These are phyloP conservation scores for Odobenus rosmarus DNA, from an alignment of 2,113 vertebrate species.

Conservation along the genomic window DNA sequence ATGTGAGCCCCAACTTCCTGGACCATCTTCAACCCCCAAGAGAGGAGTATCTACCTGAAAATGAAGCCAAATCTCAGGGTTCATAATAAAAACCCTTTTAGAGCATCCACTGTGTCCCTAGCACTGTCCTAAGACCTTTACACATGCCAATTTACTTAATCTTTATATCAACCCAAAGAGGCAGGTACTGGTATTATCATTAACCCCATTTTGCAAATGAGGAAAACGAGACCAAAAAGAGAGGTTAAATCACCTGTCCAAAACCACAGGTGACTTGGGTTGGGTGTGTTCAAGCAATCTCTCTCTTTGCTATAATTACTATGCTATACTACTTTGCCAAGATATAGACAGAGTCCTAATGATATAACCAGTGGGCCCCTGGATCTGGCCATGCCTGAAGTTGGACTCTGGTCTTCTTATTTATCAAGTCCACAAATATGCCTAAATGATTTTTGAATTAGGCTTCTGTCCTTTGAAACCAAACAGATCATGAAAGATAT, in stretches of 20 bases:
- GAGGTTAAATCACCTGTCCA: not conserved
- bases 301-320: not conserved
- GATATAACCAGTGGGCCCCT: not conserved
- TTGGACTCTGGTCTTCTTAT: not conserved
- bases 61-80: not conserved
- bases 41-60: not conserved
- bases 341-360: not conserved
- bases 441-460: constrained; percentile 8
- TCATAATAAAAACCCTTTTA: not conserved
- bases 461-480: not conserved
- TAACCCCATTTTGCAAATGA: constrained; percentile 12
- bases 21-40: not conserved
- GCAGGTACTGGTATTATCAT: not conserved
- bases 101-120: not conserved
- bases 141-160: not conserved
- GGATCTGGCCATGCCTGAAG: not conserved
- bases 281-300: not conserved
- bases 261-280: not conserved
- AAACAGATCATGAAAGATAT: not conserved
- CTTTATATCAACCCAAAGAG: not conserved
- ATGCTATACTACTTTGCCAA: not conserved
- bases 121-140: not conserved
- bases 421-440: not conserved
- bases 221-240: not conserved
- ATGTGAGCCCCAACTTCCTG: not conserved